Evolutionary conservation across 2,888 invertebrate species (phyloP).

Genomic region (Diogma glabrata): DNA sequence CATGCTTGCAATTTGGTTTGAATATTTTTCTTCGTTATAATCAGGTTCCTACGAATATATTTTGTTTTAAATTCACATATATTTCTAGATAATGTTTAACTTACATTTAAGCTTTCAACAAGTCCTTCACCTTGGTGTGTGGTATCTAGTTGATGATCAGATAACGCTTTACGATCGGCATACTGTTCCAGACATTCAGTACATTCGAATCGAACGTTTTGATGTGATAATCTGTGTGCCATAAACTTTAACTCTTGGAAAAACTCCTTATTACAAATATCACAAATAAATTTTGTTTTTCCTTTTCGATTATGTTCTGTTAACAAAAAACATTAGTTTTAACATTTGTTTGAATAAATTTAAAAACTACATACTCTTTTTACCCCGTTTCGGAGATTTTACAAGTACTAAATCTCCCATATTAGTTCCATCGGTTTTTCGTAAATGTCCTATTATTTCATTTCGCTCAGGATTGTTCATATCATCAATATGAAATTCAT

Average conservation of each 20-base stretch:
- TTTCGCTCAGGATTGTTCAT: constrained; percentile 21
- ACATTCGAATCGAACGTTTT: constrained; percentile 49
- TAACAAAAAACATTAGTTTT: too few relatives aligned
- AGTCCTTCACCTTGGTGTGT: constrained; percentile 43
- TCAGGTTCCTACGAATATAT: too few relatives aligned
- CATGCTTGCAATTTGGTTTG: too few relatives aligned
- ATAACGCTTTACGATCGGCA: constrained; percentile 39
- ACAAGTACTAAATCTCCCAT: constrained; percentile 51
- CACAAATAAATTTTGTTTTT: constrained; percentile 28
- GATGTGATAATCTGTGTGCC: constrained; percentile 49
- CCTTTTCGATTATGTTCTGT: background rate
- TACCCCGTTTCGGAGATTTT: constrained; percentile 22
- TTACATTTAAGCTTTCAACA: constrained; percentile 26
- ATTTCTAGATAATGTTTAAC: background rate
- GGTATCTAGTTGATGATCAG: constrained; percentile 43
- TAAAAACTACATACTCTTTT: too few relatives aligned
- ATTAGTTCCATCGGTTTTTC: constrained; percentile 45
- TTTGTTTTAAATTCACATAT: background rate
- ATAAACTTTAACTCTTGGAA: constrained; percentile 39
- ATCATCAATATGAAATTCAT: constrained; percentile 23
- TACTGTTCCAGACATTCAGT: constrained; percentile 39
- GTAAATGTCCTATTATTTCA: constrained; percentile 56
- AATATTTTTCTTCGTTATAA: too few relatives aligned
- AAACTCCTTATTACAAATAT: constrained; percentile 40
- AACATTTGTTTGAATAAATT: background rate